phyloP scores from a whole-genome alignment of 2,888 invertebrate genomes.

The Acanthosepion lycidas region DNA sequence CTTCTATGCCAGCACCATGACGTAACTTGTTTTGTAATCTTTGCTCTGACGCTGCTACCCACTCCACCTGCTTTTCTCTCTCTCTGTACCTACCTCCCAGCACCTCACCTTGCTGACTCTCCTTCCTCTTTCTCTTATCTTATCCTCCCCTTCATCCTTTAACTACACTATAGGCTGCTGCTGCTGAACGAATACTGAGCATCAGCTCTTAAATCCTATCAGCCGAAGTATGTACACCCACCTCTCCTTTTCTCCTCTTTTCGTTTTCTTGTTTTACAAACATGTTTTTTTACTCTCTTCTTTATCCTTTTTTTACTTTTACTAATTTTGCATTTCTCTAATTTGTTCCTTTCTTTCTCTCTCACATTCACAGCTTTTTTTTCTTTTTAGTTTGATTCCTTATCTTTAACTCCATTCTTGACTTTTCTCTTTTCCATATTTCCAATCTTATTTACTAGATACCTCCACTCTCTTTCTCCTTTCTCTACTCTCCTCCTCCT shows the following conservation, averaged over 20 bases:
- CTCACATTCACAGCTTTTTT: neutral
- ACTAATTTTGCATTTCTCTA: too few species aligned
- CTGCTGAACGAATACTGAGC: too few species aligned
- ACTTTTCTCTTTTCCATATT: neutral
- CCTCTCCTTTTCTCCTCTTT: too few species aligned
- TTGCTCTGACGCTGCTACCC: neutral
- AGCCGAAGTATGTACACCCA: too few species aligned
- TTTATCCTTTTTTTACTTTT: too few species aligned
- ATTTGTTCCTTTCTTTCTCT: neutral
- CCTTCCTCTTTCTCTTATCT: too few species aligned
- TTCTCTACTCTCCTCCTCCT: neutral
- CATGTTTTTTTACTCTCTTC: neutral
- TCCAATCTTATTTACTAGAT: neutral
- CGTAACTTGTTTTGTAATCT: conserved; percentile 33
- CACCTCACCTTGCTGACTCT: too few species aligned
- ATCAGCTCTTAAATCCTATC: too few species aligned
- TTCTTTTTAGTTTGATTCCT: neutral
- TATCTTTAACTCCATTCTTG: neutral
- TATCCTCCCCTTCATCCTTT: too few species aligned
- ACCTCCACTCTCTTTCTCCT: neutral
- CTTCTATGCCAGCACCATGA: neutral
- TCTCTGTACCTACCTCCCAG: neutral
- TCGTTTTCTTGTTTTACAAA: too few species aligned
- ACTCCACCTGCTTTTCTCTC: neutral
- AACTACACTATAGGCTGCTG: too few species aligned